A percentile compares a stretch with the other conserved stretches of the same genome.
phyloP scores from a whole-genome alignment of 2,888 invertebrate genomes.

The Strigamia crassipes region DNA sequence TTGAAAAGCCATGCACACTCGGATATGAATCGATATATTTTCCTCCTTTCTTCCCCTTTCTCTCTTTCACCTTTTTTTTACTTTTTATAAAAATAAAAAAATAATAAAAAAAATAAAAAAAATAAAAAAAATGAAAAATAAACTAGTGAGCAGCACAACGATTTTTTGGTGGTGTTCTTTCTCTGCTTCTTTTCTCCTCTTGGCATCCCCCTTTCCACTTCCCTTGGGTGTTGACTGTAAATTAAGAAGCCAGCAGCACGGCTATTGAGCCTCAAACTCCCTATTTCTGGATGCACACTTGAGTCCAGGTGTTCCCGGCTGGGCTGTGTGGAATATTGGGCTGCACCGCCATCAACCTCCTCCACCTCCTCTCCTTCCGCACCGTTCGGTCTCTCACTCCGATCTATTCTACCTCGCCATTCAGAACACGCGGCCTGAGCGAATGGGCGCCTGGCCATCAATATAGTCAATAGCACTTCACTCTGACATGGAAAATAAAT shows the following conservation, averaged over 20 bases:
- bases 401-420: conserved; percentile 42
- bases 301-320: conserved; percentile 41
- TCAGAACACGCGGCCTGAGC: conserved; percentile 42
- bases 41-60: not conserved
- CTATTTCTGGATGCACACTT: conserved; percentile 42
- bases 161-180: conserved; percentile 42
- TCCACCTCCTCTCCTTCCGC: conserved; percentile 37
- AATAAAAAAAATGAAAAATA: not conserved
- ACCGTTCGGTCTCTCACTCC: conserved; percentile 38
- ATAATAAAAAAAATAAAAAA: not conserved
- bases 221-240: conserved; percentile 40
- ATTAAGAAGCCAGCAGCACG: conserved; percentile 42
- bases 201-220: conserved; percentile 32
- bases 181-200: conserved; percentile 28
- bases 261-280: conserved; percentile 42
- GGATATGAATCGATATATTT: conserved; percentile 42
- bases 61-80: not conserved
- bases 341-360: conserved; percentile 35
- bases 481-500: conserved; percentile 47
- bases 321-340: conserved; percentile 42
- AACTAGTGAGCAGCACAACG: conserved; percentile 33
- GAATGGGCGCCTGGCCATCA: conserved; percentile 45
- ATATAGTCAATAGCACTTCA: conserved; percentile 46
- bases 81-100: not conserved
- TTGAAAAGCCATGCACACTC: conserved; percentile 20